Base-by-base conservation (phyloP, 2,888 invertebrate species). In the Embidobia sp. region DNA sequence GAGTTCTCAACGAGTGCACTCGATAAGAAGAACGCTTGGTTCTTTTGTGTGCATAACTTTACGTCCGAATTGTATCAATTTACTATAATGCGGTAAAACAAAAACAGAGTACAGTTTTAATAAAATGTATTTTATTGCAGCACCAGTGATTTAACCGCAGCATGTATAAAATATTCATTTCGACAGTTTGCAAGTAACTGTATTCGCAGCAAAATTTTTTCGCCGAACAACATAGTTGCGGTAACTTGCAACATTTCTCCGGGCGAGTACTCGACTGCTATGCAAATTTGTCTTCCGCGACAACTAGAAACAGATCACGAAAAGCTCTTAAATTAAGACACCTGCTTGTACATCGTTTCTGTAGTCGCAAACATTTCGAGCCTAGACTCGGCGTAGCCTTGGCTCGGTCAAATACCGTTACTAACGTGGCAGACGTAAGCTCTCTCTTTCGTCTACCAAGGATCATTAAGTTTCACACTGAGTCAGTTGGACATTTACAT, bases 381-480 rank as follows among this genome's bases (percentile, higher is more conserved):
- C 70, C 66, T 67, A 61, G 77, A 72, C 72, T 66, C 46, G 31
- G 33, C 22, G 48, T 37, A 77, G 73, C 73, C 77, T 72, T 77
- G 77, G 57, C 64, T 67, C 51, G 72, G 37, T 26, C 49, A 10
- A 22, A 61, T 73, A 63, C 77, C 73, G 77, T 77, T 73, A 73
- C 40, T 18, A 48, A 51, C 55, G 44, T 31, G 40, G 57, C 73
- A 73, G 77, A 77, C 69, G 64, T 61, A 70, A 78, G 78, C 78
- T 78, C 73, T 78, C 77, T 78, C 77, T 78, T 78, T 78, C 78
- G 69, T 78, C 74, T 69, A 55, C 63, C 19, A 57, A 27, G 29
- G 69, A 64, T 74, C 69, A 74, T 77, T 77, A 64, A 66, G 53
- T 72, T 61, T 67, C 67, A 67, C 70, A 66, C 66, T 61, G 67